Evolutionary conservation across 2,888 invertebrate species (phyloP).

Genomic region (Leuctra nigra): DNA sequence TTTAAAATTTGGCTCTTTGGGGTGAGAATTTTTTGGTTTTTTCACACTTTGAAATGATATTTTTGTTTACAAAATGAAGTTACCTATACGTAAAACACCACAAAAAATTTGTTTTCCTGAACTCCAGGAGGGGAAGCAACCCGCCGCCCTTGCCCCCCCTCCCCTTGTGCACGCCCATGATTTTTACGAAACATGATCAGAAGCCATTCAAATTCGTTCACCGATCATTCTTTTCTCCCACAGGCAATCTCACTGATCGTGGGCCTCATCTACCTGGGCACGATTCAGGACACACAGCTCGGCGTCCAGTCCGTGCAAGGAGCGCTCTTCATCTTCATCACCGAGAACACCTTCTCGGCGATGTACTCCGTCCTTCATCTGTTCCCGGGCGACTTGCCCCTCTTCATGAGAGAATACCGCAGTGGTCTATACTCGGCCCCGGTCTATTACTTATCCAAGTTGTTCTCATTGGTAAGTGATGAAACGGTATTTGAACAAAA

Average conservation of each 20-base stretch:
- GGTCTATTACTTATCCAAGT: slow-evolving; percentile 73
- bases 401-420: slow-evolving; percentile 72
- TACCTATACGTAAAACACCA: too few relatives aligned
- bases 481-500: not conserved
- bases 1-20: too few relatives aligned
- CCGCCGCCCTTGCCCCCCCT: too few relatives aligned
- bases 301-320: slow-evolving; percentile 88
- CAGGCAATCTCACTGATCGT: slow-evolving; percentile 63
- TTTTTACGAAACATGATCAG: too few relatives aligned
- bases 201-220: too few relatives aligned
- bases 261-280: slow-evolving; percentile 78
- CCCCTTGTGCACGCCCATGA: too few relatives aligned
- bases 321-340: slow-evolving; percentile 76
- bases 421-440: slow-evolving; percentile 76
- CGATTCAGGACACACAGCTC: slow-evolving; percentile 61
- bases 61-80: too few relatives aligned
- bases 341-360: slow-evolving; percentile 85
- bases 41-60: too few relatives aligned
- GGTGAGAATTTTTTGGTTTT: too few relatives aligned
- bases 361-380: slow-evolving; percentile 85
- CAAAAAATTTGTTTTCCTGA: too few relatives aligned
- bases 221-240: too few relatives aligned
- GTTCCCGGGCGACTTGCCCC: slow-evolving; percentile 73
- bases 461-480: slow-evolving; percentile 70
- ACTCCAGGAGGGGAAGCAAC: too few relatives aligned